Evolutionary conservation across 2,888 invertebrate genomes (phyloP).

Genomic region (Aphrophora alni): DNA sequence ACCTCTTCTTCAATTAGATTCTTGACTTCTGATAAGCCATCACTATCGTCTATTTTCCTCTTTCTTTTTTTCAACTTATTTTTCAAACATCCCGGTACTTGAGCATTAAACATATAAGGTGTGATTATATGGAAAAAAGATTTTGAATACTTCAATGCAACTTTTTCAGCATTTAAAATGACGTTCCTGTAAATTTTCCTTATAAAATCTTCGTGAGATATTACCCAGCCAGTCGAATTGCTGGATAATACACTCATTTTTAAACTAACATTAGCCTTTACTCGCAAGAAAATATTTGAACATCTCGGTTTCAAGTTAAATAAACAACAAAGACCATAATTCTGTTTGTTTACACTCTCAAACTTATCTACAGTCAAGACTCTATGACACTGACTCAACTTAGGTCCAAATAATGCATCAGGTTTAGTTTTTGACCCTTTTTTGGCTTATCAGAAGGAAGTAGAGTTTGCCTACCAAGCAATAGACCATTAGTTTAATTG

Average conservation of each 20-base stretch:
- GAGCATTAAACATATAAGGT: conserved; percentile 44
- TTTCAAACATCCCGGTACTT: conserved; percentile 31
- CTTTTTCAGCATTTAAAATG: conserved; percentile 32
- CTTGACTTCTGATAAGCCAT: neutral
- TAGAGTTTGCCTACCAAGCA: too few relatives aligned
- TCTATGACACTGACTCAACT: too few relatives aligned
- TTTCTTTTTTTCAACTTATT: conserved; percentile 16
- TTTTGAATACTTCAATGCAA: conserved; percentile 34
- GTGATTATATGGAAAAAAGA: conserved; percentile 46
- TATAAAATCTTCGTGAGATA: conserved; percentile 61
- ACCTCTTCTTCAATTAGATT: neutral
- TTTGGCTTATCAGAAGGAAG: too few relatives aligned
- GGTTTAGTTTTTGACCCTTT: too few relatives aligned
- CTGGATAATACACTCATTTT: conserved; percentile 60
- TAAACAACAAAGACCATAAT: too few relatives aligned
- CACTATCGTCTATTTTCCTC: neutral
- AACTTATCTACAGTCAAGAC: too few relatives aligned
- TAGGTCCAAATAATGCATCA: too few relatives aligned
- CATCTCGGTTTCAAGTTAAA: too few relatives aligned
- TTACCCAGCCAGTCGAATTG: conserved; percentile 58
- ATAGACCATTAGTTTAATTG: too few relatives aligned
- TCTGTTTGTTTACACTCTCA: too few relatives aligned
- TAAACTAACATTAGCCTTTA: too few relatives aligned
- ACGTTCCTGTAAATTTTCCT: conserved; percentile 58
- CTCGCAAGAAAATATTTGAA: too few relatives aligned